These are phyloP conservation scores for Diglossa cyanea DNA, from an alignment of 2,797 vertebrate genomes.

Conservation along the genomic window DNA sequence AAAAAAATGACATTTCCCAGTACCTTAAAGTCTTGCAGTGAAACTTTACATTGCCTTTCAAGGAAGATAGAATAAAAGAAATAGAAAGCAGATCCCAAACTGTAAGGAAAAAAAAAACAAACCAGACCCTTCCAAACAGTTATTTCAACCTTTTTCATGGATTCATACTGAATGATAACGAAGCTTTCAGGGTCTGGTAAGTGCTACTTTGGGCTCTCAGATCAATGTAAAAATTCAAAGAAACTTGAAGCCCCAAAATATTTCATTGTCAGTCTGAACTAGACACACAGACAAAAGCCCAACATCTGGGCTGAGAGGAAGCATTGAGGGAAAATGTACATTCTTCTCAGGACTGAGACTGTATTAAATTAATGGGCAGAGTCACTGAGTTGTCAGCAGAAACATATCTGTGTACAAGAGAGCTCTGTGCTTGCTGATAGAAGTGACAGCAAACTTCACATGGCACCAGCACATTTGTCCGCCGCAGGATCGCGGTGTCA, in stretches of 20 bases:
- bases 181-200: background rate
- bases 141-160: background rate
- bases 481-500: accelerated
- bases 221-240: background rate
- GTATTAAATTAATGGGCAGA: background rate
- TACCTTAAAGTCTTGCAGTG: background rate
- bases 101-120: background rate
- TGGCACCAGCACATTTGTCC: background rate
- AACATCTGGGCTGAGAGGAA: background rate
- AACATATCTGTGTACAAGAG: background rate
- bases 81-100: background rate
- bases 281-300: background rate
- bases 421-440: background rate
- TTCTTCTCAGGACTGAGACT: background rate
- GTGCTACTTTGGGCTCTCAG: background rate
- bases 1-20: background rate
- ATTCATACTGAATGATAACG: background rate
- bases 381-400: background rate
- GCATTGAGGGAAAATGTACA: background rate
- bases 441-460: background rate
- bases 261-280: background rate
- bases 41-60: background rate
- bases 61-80: background rate
- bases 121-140: background rate
- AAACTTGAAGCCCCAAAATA: background rate